Evolutionary conservation across 2,113 vertebrate species (phyloP).

Genomic region (Arvicanthis niloticus): DNA sequence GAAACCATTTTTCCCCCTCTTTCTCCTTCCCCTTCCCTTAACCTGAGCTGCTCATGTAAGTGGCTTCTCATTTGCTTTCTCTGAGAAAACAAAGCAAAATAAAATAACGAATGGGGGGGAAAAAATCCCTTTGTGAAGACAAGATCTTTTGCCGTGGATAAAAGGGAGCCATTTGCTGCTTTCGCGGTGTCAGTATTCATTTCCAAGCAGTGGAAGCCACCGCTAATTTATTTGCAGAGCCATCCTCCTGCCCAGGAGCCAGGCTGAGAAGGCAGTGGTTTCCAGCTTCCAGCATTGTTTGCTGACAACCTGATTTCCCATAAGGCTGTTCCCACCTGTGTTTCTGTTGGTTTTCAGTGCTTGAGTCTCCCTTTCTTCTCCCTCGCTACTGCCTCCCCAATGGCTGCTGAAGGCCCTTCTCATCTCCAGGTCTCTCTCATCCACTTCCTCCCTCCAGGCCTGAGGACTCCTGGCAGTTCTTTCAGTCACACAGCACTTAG

Average conservation of each 20-base stretch:
- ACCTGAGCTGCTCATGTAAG: slow-evolving; percentile 81
- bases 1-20: slow-evolving; percentile 82
- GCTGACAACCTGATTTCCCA: slow-evolving; percentile 92
- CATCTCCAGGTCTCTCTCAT: slow-evolving; percentile 89
- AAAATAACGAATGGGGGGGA: slow-evolving; percentile 37
- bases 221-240: slow-evolving; percentile 90
- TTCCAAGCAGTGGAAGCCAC: slow-evolving; percentile 88
- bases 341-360: slow-evolving; percentile 89
- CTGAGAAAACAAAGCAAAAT: slow-evolving; percentile 80
- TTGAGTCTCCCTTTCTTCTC: slow-evolving; percentile 87
- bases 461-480: slow-evolving; percentile 88
- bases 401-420: slow-evolving; percentile 90
- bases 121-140: slow-evolving; percentile 79
- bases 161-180: slow-evolving; percentile 88
- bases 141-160: slow-evolving; percentile 84
- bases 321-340: slow-evolving; percentile 91
- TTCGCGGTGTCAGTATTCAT: slow-evolving; percentile 89
- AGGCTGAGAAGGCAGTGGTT: slow-evolving; percentile 86
- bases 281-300: slow-evolving; percentile 90
- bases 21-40: slow-evolving; percentile 76
- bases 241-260: slow-evolving; percentile 83
- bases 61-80: slow-evolving; percentile 81
- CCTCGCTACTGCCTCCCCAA: slow-evolving; percentile 87
- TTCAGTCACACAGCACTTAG: slow-evolving; percentile 88
- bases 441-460: slow-evolving; percentile 88